These are phyloP conservation scores for Sarcophaga carnaria DNA, from an alignment of 2,888 invertebrate genomes.

Conservation along the genomic window DNA sequence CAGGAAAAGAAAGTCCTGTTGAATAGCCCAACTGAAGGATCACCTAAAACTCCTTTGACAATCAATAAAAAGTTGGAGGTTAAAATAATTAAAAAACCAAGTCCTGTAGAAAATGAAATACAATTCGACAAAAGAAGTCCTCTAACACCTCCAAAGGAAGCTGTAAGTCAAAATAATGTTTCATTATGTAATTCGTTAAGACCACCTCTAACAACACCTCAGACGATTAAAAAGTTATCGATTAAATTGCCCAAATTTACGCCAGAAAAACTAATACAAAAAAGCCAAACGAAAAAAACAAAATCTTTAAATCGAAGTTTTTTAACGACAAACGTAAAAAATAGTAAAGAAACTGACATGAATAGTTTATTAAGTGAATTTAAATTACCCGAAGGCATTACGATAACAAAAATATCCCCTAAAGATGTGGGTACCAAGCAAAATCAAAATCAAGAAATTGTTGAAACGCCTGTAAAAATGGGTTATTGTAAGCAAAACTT, in stretches of 20 bases:
- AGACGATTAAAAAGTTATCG: slow-evolving; percentile 15
- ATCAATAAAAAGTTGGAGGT: not conserved
- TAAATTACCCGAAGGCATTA: slow-evolving; percentile 44
- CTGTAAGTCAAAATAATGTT: not conserved
- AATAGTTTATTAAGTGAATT: not conserved
- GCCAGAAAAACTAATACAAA: slow-evolving; percentile 20
- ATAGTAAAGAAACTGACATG: too few species aligned
- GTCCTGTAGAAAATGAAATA: not conserved
- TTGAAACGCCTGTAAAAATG: slow-evolving; percentile 41
- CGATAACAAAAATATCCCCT: not conserved
- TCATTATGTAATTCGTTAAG: not conserved
- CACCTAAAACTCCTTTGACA: not conserved
- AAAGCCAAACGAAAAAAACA: not conserved
- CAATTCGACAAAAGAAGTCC: not conserved
- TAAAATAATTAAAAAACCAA: not conserved
- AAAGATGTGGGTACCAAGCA: too few species aligned
- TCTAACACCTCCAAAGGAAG: not conserved
- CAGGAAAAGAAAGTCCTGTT: not conserved
- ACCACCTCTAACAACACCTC: slow-evolving; percentile 22
- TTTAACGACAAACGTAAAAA: too few species aligned
- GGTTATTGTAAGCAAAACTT: slow-evolving; percentile 58
- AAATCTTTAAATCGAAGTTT: not conserved
- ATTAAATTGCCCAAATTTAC: slow-evolving; percentile 41
- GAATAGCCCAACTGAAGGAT: not conserved
- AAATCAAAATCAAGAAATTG: not conserved